Percentiles rank a stretch among this genome's conserved stretches.
Evolutionary conservation across 2,797 vertebrate genomes (phyloP).

Genomic region (Acanthornis magna): DNA sequence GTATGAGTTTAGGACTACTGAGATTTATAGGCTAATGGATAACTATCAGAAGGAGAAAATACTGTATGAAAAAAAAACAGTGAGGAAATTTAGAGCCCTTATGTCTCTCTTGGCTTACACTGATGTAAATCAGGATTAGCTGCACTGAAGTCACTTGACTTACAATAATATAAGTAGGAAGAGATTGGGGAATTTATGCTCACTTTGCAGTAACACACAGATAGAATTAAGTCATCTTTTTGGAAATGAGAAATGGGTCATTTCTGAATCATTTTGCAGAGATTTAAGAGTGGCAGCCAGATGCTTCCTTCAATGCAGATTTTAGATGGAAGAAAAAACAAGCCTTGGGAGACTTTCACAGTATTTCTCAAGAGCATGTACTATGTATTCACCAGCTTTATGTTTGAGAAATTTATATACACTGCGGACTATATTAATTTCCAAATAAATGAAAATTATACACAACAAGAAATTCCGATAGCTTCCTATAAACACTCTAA

Average conservation of each 20-base stretch:
- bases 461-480: not conserved
- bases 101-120: conserved; percentile 6
- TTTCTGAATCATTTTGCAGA: conserved; percentile 20
- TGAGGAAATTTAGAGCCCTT: conserved; percentile 42
- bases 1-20: conserved; percentile 45
- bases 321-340: not conserved
- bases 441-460: conserved; percentile 31
- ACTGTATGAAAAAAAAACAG: not conserved
- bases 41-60: conserved; percentile 55
- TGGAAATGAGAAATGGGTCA: conserved; percentile 20
- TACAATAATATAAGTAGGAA: conserved; percentile 24
- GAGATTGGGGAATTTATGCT: conserved; percentile 42
- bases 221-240: conserved; percentile 52
- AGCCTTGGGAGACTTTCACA: not conserved
- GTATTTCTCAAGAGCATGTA: not conserved
- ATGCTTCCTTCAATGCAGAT: conserved; percentile 2
- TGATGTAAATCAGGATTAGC: conserved; percentile 57
- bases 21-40: conserved; percentile 67
- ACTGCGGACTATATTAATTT: conserved; percentile 3
- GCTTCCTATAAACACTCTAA: conserved; percentile 3
- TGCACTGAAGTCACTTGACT: conserved; percentile 42
- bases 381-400: not conserved
- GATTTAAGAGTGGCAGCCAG: conserved; percentile 17
- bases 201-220: conserved; percentile 20
- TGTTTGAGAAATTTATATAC: conserved; percentile 16